A percentile compares a stretch with the other conserved stretches of the same genome.
phyloP scores from a whole-genome alignment of 2,113 vertebrate species.

The Nicator chloris region DNA sequence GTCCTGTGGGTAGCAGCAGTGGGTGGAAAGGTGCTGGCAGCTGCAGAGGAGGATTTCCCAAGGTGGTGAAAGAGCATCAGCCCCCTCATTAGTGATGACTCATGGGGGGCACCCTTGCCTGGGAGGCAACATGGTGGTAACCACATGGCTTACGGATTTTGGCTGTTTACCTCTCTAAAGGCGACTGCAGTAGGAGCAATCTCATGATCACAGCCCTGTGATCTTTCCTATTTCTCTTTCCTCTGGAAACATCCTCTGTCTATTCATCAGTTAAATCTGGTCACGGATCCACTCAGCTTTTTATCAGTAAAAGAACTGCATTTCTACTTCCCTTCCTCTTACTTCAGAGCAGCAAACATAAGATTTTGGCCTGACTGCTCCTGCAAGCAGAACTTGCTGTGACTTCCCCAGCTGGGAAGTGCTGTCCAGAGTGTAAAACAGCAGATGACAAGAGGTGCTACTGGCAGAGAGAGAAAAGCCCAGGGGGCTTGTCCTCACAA shows the following conservation, averaged over 20 bases:
- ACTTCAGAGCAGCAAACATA: background rate
- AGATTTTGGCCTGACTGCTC: background rate
- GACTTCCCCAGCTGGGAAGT: background rate
- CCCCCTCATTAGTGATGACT: background rate
- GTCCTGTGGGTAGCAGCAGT: background rate
- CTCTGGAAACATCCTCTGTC: background rate
- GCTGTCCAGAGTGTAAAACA: background rate
- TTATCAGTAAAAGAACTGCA: background rate
- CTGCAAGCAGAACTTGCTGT: background rate
- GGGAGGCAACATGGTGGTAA: background rate
- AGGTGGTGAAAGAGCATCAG: background rate
- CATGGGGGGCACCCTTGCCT: background rate
- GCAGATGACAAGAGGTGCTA: background rate
- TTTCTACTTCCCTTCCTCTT: background rate
- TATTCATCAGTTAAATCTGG: background rate
- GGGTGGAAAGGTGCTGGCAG: background rate
- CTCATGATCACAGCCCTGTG: background rate
- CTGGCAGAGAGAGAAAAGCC: background rate
- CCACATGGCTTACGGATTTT: background rate
- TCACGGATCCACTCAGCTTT: background rate
- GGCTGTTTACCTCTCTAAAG: background rate
- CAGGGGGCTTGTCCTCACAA: background rate
- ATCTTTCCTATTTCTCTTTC: background rate
- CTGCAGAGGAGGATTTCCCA: background rate
- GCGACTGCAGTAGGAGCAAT: background rate